Evolutionary conservation across 1,140 invertebrate species (phyloP).

Genomic region (Ctenoplectra terminalis): DNA sequence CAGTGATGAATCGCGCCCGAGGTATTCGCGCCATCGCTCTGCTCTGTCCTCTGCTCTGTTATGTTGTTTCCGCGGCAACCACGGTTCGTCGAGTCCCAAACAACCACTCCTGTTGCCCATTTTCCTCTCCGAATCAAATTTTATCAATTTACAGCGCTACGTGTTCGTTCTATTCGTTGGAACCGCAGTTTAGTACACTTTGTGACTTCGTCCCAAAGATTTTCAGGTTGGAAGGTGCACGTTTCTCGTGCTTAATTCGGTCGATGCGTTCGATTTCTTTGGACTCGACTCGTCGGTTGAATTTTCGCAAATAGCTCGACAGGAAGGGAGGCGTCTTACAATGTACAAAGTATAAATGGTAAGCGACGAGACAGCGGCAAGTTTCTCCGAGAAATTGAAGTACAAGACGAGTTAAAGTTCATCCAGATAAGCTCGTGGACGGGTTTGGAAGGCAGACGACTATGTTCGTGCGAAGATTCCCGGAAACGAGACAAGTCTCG

Average conservation of each 20-base stretch:
- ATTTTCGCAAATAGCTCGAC: not conserved
- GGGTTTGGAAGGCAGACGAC: not conserved
- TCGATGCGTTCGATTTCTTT: not conserved
- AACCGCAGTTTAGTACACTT: not conserved
- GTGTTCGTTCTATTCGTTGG: not conserved
- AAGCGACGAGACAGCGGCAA: not conserved
- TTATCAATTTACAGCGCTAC: not conserved
- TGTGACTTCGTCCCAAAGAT: too few species aligned
- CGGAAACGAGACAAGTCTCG: conserved; percentile 1
- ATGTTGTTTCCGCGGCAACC: not conserved
- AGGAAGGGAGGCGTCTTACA: not conserved
- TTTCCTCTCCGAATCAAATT: conserved; percentile 12
- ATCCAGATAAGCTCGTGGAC: not conserved
- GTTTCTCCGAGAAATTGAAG: conserved; percentile 7
- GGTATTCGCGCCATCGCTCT: conserved; percentile 10
- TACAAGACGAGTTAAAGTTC: conserved; percentile 5
- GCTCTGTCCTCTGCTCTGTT: too few species aligned
- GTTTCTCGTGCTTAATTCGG: not conserved
- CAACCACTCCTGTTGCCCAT: not conserved
- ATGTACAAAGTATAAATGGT: not conserved
- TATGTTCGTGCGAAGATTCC: not conserved
- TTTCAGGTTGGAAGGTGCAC: not conserved
- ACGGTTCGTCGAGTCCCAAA: not conserved
- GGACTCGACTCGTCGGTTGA: not conserved
- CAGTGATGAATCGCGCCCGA: conserved; percentile 15